Evolutionary conservation across 2,888 invertebrate genomes (phyloP).

Genomic region (Dryococelus australis): DNA sequence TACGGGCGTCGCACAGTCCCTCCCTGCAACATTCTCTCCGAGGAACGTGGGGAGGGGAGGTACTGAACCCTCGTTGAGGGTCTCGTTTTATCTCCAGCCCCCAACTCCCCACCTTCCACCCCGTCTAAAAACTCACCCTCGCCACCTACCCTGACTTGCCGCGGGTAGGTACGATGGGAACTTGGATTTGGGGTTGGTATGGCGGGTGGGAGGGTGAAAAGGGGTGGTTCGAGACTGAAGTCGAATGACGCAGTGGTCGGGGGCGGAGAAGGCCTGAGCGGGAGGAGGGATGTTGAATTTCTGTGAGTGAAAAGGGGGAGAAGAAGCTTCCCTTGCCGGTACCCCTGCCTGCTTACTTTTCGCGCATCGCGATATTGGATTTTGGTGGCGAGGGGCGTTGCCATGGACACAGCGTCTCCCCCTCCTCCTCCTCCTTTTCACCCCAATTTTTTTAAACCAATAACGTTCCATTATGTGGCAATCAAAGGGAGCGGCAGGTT

Average conservation of each 20-base stretch:
- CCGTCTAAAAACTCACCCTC: background rate
- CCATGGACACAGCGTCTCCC: slow-evolving; percentile 42
- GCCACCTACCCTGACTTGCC: slow-evolving; percentile 19
- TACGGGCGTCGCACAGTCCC: background rate
- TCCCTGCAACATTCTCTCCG: background rate
- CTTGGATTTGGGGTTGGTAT: background rate
- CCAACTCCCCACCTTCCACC: background rate
- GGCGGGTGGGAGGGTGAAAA: background rate
- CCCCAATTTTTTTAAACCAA: slow-evolving; percentile 43
- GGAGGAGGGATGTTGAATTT: slow-evolving; percentile 21
- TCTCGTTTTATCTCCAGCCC: slow-evolving; percentile 21
- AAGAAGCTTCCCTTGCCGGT: background rate
- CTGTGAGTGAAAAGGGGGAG: slow-evolving; percentile 16
- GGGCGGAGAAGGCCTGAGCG: background rate
- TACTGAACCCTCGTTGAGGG: slow-evolving; percentile 9
- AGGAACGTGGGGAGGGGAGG: background rate
- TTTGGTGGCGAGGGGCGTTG: slow-evolving; percentile 40
- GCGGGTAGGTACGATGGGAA: background rate
- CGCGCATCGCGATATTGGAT: slow-evolving; percentile 44
- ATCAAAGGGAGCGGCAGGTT: slow-evolving; percentile 38
- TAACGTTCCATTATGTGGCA: slow-evolving; percentile 48
- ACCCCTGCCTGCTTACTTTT: slow-evolving; percentile 39
- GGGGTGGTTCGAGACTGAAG: slow-evolving; percentile 21
- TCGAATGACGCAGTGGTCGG: background rate
- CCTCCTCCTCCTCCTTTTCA: background rate